These are phyloP conservation scores for Dorcus hopei DNA, from an alignment of 2,888 invertebrate species.

Conservation along the genomic window DNA sequence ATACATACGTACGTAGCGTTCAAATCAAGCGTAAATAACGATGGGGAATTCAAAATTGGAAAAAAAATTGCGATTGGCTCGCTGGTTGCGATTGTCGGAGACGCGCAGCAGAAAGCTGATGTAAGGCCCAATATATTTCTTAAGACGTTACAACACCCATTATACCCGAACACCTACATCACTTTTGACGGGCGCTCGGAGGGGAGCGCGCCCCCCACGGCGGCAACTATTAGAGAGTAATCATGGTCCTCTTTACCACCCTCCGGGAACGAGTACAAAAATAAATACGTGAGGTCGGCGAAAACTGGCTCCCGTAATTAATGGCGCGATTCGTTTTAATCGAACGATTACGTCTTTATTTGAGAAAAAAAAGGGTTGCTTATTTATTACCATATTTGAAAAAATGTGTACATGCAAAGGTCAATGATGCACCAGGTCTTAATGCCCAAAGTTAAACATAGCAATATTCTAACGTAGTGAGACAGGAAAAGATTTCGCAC, in stretches of 20 bases:
- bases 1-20: too few relatives aligned
- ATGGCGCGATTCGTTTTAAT: constrained; percentile 7
- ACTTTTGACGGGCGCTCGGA: constrained; percentile 28
- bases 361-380: too few relatives aligned
- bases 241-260: constrained; percentile 19
- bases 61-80: neutral
- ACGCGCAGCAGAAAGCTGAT: neutral
- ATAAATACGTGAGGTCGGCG: constrained; percentile 15
- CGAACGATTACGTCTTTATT: too few relatives aligned
- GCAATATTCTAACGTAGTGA: too few relatives aligned
- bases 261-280: constrained; percentile 9
- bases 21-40: too few relatives aligned
- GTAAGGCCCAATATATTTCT: constrained; percentile 16
- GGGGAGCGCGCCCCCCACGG: constrained; percentile 25
- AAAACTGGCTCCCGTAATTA: constrained; percentile 16
- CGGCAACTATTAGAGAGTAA: constrained; percentile 25
- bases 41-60: too few relatives aligned
- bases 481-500: too few relatives aligned
- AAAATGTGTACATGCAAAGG: too few relatives aligned
- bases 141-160: constrained; percentile 23
- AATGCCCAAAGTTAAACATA: too few relatives aligned
- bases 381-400: too few relatives aligned
- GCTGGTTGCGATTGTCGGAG: neutral
- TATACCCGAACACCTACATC: constrained; percentile 28
- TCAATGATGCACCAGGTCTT: too few relatives aligned